phyloP scores from a whole-genome alignment of 2,888 invertebrate species.

The Xestia xanthographa region DNA sequence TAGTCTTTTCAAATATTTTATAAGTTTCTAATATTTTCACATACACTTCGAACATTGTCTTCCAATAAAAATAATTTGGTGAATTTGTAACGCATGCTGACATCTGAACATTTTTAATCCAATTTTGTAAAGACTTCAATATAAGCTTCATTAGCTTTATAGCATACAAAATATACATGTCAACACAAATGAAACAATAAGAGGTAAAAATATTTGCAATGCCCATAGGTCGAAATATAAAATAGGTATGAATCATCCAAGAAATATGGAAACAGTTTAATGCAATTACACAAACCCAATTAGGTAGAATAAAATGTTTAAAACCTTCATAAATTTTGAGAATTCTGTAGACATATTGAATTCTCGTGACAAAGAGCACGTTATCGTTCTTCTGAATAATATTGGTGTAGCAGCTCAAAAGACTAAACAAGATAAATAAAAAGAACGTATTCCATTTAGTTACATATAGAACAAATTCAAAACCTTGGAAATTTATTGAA shows the following conservation, averaged over 20 bases:
- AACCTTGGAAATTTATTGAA: neutral
- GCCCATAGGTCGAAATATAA: neutral
- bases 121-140: neutral
- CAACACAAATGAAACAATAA: neutral
- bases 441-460: neutral
- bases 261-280: constrained; percentile 9
- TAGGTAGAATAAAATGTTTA: neutral
- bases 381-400: constrained; percentile 11
- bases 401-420: constrained; percentile 14
- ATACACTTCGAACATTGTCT: constrained; percentile 15
- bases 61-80: constrained; percentile 8
- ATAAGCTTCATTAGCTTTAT: constrained; percentile 10
- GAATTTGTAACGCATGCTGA: neutral
- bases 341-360: constrained; percentile 17
- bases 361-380: constrained; percentile 6
- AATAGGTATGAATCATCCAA: constrained; percentile 1
- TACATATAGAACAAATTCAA: neutral
- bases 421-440: neutral
- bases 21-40: constrained; percentile 15
- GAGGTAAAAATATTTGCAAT: neutral
- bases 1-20: constrained; percentile 11
- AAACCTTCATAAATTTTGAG: constrained; percentile 11
- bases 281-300: constrained; percentile 4
- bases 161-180: constrained; percentile 13
- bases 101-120: constrained; percentile 6